Evolutionary conservation across 1,140 invertebrate genomes (phyloP).

Genomic region (Pteromalus puparum): DNA sequence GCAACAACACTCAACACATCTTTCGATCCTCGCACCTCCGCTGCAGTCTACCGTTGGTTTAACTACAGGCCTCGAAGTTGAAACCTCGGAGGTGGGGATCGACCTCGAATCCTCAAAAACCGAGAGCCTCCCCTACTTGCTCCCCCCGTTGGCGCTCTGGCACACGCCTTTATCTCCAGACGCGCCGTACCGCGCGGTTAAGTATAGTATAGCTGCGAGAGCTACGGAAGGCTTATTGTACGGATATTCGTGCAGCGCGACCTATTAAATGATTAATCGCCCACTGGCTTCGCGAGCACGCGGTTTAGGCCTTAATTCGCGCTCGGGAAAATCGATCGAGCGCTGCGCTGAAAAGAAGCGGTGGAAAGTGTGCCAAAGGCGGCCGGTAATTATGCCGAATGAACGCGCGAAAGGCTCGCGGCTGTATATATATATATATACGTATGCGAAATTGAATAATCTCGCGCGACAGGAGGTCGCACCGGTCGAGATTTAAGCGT

Average conservation of each 20-base stretch:
- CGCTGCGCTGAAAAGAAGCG: background rate
- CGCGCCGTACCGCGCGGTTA: too few relatives aligned
- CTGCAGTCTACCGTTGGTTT: background rate
- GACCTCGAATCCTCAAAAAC: slow-evolving; percentile 39
- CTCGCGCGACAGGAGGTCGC: too few relatives aligned
- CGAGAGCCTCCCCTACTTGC: background rate
- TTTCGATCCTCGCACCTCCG: background rate
- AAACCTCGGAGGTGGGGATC: slow-evolving; percentile 30
- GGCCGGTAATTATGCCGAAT: too few relatives aligned
- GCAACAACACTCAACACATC: background rate
- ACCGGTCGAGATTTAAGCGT: too few relatives aligned
- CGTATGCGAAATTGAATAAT: too few relatives aligned
- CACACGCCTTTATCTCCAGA: background rate
- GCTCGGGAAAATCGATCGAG: background rate
- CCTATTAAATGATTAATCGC: slow-evolving; percentile 1
- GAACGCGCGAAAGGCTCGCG: too few relatives aligned
- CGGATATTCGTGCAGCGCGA: too few relatives aligned
- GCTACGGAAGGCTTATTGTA: too few relatives aligned
- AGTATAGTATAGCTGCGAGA: too few relatives aligned
- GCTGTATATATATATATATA: too few relatives aligned
- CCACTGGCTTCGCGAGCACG: background rate
- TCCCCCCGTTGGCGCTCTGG: background rate
- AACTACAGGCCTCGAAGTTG: background rate
- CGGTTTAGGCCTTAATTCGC: background rate
- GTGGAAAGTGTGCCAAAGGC: background rate